Evolutionary conservation across 2,797 vertebrate genomes (phyloP), one percentile per base, ranked within the genome.

Genomic region (Sciurus carolinensis): DNA sequence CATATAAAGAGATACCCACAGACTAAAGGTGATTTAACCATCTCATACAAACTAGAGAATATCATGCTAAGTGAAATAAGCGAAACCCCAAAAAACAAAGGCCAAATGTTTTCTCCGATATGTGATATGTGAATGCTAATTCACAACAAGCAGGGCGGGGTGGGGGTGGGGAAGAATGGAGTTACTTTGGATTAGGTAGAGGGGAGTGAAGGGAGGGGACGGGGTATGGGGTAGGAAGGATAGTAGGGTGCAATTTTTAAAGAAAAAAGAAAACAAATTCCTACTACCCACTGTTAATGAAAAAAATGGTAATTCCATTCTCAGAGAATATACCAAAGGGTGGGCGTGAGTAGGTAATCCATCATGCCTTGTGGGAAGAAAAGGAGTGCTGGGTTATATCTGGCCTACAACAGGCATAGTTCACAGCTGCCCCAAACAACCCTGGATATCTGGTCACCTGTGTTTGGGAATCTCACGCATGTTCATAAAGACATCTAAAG

Each of bases 401-500:
- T 50, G 33, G 18, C 26, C 69, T 42, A 64, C 17, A 66, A 24
- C 11, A 81, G 9, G 5, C 18, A 39, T 36, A 24, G 59, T 18
- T 67, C 28, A 9, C 1, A 20, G 69, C 9, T 24, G 0, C 1
- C 4, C 7, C 2, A 28, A 11, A 13, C 2, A 52, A 11, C 33
- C n/a, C 24, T 77, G 57, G 42, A 14, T 76, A 24, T 66, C 47
- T 18, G 20, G 52, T 85, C 50, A 81, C 3, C 2, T 9, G 26
- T 64, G 62, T 15, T 64, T 39, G 20, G 39, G 80, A 69, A 44
- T 52, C 26, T 10, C 20, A 28, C 7, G 0, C 22, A 84, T 24
- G 39, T 80, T 85, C 64, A 50, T 47, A 77, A 69, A 54, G 3
- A 44, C 52, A 76, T 39, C 62, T 87, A 44, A 77, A 84, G 6